Evolutionary conservation across 2,888 invertebrate genomes (phyloP), one percentile per base, ranked within the genome.

Genomic region (Allophyes oxyacanthae): DNA sequence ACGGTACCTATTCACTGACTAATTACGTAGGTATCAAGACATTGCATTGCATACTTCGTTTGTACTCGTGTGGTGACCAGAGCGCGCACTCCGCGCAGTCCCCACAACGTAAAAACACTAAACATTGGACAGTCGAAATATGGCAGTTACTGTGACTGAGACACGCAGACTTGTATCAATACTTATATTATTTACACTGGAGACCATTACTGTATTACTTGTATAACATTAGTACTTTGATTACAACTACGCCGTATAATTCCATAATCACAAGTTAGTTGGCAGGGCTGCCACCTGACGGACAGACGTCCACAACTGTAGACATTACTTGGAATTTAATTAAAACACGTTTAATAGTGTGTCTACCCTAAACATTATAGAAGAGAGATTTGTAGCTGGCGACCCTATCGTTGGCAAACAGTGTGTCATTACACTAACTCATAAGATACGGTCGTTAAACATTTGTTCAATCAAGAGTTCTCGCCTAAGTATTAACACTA

Each of bases 141-240:
- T 86, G 89, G 86, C 89, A 87, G 89, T 85, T 74, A 73, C 74
- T 57, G 79, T 68, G 76, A 66, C 76, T 50, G 73, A 56, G 50
- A 64, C 55, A 49, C 53, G 50, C 64, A 53, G 36, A 44, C 42
- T 54, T 20, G 30, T 42, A 20, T 36, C 20, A 20, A 42, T 30
- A 51, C 34, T 38, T 41, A 43, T 15, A 42, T 45, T 33, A 55
- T 37, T 34, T 43, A 55, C 38, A 55, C 30, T 48, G 43, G 33
- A 62, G 15, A 59, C 63, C 63, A 54, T 37, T 46, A 56, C 50
- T 37, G 28, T 32, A 40, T 45, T 51, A 70, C 20, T 20, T 20
- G 20, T 20, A 20, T 20, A 20, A 20, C 57, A 33, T 44, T 56
- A 69, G 55, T 56, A 63, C 44, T 44, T 52, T 37, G 44, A 48